Base-by-base conservation (phyloP, 1,140 invertebrate genomes). In the Hyles vespertilio region DNA sequence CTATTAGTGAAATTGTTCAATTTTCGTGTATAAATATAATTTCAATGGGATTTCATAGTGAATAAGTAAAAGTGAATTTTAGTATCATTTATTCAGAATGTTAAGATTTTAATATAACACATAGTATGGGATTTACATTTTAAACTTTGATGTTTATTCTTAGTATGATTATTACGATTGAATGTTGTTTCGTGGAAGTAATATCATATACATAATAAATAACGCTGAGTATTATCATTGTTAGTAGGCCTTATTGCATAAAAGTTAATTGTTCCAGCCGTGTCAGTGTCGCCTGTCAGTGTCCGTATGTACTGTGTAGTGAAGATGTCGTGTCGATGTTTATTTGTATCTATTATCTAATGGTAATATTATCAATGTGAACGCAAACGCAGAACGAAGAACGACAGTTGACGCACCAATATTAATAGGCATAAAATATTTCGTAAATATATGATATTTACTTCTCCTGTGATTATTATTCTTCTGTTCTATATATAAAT, bases 361-460 rank as follows among this genome's bases (percentile, higher is more conserved):
- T 49, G 49, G 8, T 8, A 50, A 50, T 50, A 9, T 12, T 11
- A 50, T 50, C 22, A 50, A 8, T 9, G 50, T 34, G 32, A 33
- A 8, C 5, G n/a, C 47, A 8, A 64, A 65, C 72, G 36, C 8
- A 5, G 5, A 40, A 5, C 36, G 36, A 1, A 5, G 36, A 1
- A 5, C 36, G 36, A 40, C 36, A 5, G 4, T 40, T 8, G 4
- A 40, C 36, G 36, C 36, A 40, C 36, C 36, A 40, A 40, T 40
- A 40, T 40, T 5, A 40, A 40, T 40, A 40, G 36, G 36, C 36
- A 74, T 74, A 69, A 71, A 57, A 70, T 80, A 70, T 71, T 68
- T 79, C 69, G 73, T 81, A 81, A 81, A 79, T 81, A 74, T 81
- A 69, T 81, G 72, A 79, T 84, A 84, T 85, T 81, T 81, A 79